These are phyloP conservation scores for Melanotaenia maccullochi DNA, from an alignment of 2,797 vertebrate species.

Conservation along the genomic window DNA sequence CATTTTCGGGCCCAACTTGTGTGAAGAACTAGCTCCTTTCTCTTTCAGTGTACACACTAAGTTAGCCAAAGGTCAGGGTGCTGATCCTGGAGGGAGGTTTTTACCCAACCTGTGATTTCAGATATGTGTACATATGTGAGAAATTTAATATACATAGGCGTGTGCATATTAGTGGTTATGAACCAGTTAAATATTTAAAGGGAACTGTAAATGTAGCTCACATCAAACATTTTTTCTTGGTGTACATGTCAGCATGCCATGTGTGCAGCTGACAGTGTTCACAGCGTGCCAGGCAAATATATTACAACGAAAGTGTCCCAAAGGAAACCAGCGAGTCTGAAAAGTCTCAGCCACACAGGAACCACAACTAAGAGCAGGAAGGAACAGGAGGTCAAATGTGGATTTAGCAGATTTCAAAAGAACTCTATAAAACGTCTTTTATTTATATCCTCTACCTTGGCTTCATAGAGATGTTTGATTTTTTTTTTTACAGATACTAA, in stretches of 20 bases:
- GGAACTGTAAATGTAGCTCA: constrained; percentile 44
- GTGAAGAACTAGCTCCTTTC: constrained; percentile 4
- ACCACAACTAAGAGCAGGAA: constrained; percentile 64
- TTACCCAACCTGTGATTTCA: constrained; percentile 12
- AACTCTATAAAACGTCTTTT: constrained; percentile 48
- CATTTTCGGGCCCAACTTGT: constrained; percentile 4
- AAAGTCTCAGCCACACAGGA: constrained; percentile 48
- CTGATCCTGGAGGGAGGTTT: constrained; percentile 37
- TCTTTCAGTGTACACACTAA: not conserved
- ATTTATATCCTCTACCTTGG: constrained; percentile 48
- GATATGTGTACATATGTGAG: constrained; percentile 47
- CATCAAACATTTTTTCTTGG: constrained; percentile 38
- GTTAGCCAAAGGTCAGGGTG: constrained; percentile 43
- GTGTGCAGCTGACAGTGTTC: constrained; percentile 42
- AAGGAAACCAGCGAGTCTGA: constrained; percentile 46
- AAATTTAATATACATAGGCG: constrained; percentile 42
- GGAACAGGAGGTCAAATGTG: constrained; percentile 48
- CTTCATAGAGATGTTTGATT: constrained; percentile 5
- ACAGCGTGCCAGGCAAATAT: constrained; percentile 37
- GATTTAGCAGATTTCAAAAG: constrained; percentile 61
- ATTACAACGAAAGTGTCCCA: constrained; percentile 51
- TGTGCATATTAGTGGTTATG: constrained; percentile 44
- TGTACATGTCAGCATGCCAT: constrained; percentile 36
- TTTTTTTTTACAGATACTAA: constrained; percentile 8
- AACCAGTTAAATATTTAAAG: constrained; percentile 33